These are phyloP conservation scores for Eulacestoma nigropectus DNA, from an alignment of 2,113 vertebrate genomes.

Conservation along the genomic window DNA sequence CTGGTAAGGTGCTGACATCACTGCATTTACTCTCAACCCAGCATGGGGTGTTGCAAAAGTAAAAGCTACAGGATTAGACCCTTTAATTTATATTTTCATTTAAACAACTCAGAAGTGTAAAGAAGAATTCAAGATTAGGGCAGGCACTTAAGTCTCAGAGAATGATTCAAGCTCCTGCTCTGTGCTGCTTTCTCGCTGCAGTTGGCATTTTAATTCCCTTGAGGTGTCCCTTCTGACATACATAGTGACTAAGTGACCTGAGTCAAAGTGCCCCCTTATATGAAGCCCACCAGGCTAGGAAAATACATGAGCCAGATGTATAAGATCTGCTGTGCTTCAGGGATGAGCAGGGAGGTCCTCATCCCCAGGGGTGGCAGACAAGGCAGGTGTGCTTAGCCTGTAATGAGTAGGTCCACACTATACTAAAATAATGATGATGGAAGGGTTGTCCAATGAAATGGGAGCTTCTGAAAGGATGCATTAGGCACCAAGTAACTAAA, in stretches of 20 bases:
- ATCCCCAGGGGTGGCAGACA: not conserved
- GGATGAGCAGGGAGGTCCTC: not conserved
- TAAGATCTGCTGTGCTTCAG: not conserved
- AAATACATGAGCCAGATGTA: not conserved
- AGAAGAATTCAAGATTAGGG: not conserved
- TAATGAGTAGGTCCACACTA: not conserved
- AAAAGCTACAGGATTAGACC: not conserved
- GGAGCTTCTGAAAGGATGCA: not conserved
- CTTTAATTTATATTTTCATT: not conserved
- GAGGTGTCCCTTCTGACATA: not conserved
- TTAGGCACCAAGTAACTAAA: not conserved
- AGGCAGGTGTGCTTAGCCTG: not conserved
- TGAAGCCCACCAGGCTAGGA: not conserved
- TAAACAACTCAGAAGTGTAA: not conserved
- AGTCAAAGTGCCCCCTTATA: not conserved
- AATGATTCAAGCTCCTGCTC: not conserved
- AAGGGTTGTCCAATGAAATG: not conserved
- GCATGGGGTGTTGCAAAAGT: not conserved
- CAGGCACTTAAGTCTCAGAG: not conserved
- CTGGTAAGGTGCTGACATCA: not conserved
- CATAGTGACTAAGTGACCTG: not conserved
- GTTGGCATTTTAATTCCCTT: not conserved
- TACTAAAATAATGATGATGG: not conserved
- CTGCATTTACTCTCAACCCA: not conserved
- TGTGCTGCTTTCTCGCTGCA: not conserved